Evolutionary conservation across 2,797 vertebrate species (phyloP), one percentile per base, ranked within the genome.

Genomic region (Anguilla obscura): DNA sequence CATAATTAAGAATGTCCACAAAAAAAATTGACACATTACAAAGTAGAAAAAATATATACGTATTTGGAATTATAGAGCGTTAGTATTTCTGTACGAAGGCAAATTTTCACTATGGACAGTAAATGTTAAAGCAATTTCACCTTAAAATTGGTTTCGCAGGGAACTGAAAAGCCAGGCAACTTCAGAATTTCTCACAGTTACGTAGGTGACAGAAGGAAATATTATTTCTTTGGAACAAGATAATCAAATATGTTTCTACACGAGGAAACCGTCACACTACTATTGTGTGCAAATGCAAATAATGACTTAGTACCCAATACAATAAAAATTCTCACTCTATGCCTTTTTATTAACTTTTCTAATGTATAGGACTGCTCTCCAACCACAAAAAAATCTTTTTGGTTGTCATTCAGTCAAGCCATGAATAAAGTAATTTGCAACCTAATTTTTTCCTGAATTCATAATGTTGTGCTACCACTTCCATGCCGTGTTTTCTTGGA

Each of bases 61-160:
- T 54, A 85, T 40, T 74, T 76, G 3, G 87, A 85, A 88, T 85
- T 76, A 85, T 71, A 45, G 83, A 60, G 33, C n/a, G 63, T 48
- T 36, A 52, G 76, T 85, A 79, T 85, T 85, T 74, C 66, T 54
- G 83, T 48, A 40, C 86, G 85, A 87, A 83, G 85, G 89, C 88
- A 89, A 91, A 90, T 88, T 86, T n/a, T n/a, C 89, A 89, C 79
- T 88, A 30, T 48, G 88, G 83, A 89, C 76, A 80, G 80, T 69
- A 89, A 90, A 88, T 92, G 92, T 85, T 89, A 92, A 92, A 93
- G 88, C 88, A 85, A 91, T 92, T 92, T 50, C 27, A 85, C 86
- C 76, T 79, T 33, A 87, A 90, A 90, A 91, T 86, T 89, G 88
- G 90, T 91, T 92, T 92, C 88, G 89, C 48, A 85, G 83, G 85